These are phyloP conservation scores for Thumatha senex DNA, from an alignment of 2,888 invertebrate genomes.

Conservation along the genomic window DNA sequence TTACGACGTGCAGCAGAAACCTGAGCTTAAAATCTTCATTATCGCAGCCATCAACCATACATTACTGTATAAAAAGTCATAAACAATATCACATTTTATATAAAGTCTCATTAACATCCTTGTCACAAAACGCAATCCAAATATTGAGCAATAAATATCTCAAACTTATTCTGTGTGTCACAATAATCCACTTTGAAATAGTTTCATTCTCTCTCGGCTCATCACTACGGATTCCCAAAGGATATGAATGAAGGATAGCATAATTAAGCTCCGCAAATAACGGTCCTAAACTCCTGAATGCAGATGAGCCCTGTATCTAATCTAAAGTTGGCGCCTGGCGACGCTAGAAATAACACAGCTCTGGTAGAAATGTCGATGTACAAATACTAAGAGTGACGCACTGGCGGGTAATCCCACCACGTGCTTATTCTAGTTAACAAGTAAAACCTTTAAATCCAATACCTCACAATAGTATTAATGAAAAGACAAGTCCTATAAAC, in stretches of 20 bases:
- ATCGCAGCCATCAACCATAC: slow-evolving; percentile 59
- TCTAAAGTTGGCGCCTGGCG: slow-evolving; percentile 72
- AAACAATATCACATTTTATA: slow-evolving; percentile 54
- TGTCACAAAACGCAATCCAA: slow-evolving; percentile 32
- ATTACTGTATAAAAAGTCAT: slow-evolving; percentile 46
- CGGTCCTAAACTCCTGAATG: slow-evolving; percentile 66
- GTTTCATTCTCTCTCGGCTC: slow-evolving; percentile 21
- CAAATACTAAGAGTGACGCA: slow-evolving; percentile 60
- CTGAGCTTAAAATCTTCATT: slow-evolving; percentile 66
- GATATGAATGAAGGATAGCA: slow-evolving; percentile 61
- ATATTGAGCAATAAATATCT: slow-evolving; percentile 16
- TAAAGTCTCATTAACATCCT: slow-evolving; percentile 44
- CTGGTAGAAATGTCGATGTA: slow-evolving; percentile 68
- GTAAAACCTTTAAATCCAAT: background rate
- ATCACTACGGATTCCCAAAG: slow-evolving; percentile 38
- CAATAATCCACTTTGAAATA: slow-evolving; percentile 22
- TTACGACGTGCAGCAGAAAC: slow-evolving; percentile 62
- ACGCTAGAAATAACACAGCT: slow-evolving; percentile 72
- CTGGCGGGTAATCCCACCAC: slow-evolving; percentile 51
- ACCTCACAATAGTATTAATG: background rate
- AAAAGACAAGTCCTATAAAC: no score
- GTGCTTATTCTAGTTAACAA: slow-evolving; percentile 13
- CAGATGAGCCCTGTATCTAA: slow-evolving; percentile 71
- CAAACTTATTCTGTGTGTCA: slow-evolving; percentile 16
- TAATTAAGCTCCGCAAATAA: slow-evolving; percentile 69